A percentile compares a stretch with the other conserved stretches of the same genome.
Conservation (phyloP, 1,140 invertebrate species). For the Drosophila suzukii region DNA sequence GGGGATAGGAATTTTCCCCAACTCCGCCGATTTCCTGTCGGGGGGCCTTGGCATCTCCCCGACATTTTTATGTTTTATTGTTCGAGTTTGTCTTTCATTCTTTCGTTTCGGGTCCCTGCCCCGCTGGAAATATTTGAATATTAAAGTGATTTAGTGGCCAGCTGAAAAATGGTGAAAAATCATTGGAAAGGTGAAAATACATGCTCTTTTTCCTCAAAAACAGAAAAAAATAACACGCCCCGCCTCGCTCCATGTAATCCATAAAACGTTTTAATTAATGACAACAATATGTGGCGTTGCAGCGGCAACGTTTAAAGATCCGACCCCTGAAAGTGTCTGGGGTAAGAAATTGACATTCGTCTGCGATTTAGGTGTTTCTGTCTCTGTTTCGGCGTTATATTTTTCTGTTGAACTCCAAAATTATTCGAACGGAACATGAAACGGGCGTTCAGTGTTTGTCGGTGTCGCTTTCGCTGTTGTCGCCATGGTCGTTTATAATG, state of each 20-base stretch:
- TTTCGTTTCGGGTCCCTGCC: slow-evolving; percentile 10
- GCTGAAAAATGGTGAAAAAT: slow-evolving; percentile 81
- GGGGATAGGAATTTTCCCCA: slow-evolving; percentile 28
- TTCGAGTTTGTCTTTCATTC: slow-evolving; percentile 56
- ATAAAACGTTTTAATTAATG: slow-evolving; percentile 83
- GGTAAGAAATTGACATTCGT: slow-evolving; percentile 52
- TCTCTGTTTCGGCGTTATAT: slow-evolving; percentile 13
- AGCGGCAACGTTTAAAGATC: slow-evolving; percentile 53
- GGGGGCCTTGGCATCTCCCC: slow-evolving; percentile 51
- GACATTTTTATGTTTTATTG: slow-evolving; percentile 82
- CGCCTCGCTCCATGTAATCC: slow-evolving; percentile 69
- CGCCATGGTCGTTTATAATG: slow-evolving; percentile 51
- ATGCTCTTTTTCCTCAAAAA: not conserved
- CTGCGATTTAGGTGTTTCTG: slow-evolving; percentile 66
- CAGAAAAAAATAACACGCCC: slow-evolving; percentile 11
- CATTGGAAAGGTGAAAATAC: slow-evolving; percentile 56
- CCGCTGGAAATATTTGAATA: slow-evolving; percentile 71
- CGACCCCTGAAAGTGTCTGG: slow-evolving; percentile 31
- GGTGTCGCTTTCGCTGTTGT: slow-evolving; percentile 41
- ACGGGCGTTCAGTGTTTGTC: slow-evolving; percentile 48
- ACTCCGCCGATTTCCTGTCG: slow-evolving; percentile 57
- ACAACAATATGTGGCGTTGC: slow-evolving; percentile 80
- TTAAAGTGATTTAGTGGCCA: slow-evolving; percentile 79
- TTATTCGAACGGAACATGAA: slow-evolving; percentile 50
- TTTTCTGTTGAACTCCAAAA: slow-evolving; percentile 10